A percentile compares a stretch with the other conserved stretches of the same genome.
phyloP scores from a whole-genome alignment of 2,797 vertebrate genomes.

The Selene dorsalis region DNA sequence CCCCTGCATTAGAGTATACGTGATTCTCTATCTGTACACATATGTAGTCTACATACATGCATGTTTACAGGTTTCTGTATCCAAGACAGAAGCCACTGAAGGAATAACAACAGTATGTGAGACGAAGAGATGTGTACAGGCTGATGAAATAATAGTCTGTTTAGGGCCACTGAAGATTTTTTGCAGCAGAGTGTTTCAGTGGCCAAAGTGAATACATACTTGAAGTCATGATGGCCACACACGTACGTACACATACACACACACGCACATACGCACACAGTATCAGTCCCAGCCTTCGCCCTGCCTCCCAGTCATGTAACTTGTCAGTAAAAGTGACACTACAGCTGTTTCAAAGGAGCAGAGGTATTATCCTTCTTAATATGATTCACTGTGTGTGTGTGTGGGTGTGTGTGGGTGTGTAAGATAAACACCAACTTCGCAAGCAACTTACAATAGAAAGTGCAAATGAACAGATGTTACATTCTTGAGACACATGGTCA shows the following conservation, averaged over 20 bases:
- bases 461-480: neutral
- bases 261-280: constrained; percentile 21
- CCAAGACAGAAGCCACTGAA: neutral
- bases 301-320: constrained; percentile 46
- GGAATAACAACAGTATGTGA: neutral
- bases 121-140: neutral
- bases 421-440: neutral
- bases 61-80: neutral
- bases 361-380: constrained; percentile 45
- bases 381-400: constrained; percentile 40
- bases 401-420: constrained; percentile 6
- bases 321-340: constrained; percentile 46
- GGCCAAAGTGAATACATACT: constrained; percentile 5
- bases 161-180: neutral
- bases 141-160: neutral
- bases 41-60: neutral
- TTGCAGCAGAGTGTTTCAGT: neutral
- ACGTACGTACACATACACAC: no score
- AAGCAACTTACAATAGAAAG: neutral
- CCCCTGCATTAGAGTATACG: neutral
- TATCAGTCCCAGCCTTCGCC: constrained; percentile 26
- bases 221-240: neutral
- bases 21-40: neutral
- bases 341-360: constrained; percentile 38
- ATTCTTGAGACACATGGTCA: neutral